Evolutionary conservation across 1,140 invertebrate genomes (phyloP).

Genomic region (Zophobas atratus): DNA sequence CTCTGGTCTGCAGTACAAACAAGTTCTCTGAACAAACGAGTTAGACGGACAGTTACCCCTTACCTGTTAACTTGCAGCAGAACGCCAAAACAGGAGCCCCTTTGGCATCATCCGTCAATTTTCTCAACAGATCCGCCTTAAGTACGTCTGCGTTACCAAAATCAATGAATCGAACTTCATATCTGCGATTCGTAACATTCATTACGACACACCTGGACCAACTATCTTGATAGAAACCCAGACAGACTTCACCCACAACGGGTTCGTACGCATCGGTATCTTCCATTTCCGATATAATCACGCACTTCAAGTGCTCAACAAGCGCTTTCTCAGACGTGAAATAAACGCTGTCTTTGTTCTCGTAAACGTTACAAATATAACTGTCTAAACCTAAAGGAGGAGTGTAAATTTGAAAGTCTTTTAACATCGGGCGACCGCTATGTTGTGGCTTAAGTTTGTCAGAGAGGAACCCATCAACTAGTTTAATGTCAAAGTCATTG

Average conservation of each 20-base stretch:
- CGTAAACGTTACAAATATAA: constrained; percentile 39
- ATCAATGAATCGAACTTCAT: constrained; percentile 46
- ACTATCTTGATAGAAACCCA: constrained; percentile 42
- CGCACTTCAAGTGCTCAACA: constrained; percentile 10
- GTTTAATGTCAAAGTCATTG: constrained; percentile 40
- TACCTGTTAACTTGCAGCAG: constrained; percentile 37
- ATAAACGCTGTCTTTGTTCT: constrained; percentile 29
- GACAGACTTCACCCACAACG: constrained; percentile 42
- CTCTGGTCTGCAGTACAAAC: too few relatives aligned
- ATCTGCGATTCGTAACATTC: constrained; percentile 1
- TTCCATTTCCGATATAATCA: constrained; percentile 7
- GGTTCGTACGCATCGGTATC: constrained; percentile 46
- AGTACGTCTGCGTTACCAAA: constrained; percentile 45
- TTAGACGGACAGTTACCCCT: neutral
- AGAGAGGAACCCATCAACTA: constrained; percentile 33
- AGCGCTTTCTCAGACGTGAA: constrained; percentile 15
- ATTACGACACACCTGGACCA: constrained; percentile 51
- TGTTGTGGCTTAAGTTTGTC: constrained; percentile 20
- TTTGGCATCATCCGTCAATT: constrained; percentile 34
- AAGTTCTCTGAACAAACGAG: too few relatives aligned
- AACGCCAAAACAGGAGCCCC: constrained; percentile 51
- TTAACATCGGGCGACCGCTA: constrained; percentile 7
- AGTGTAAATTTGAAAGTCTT: constrained; percentile 45
- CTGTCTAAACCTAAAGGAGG: constrained; percentile 20
- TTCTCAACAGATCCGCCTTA: constrained; percentile 37